phyloP scores from a whole-genome alignment of 1,140 invertebrate species.

The Hypothenemus hampei region DNA sequence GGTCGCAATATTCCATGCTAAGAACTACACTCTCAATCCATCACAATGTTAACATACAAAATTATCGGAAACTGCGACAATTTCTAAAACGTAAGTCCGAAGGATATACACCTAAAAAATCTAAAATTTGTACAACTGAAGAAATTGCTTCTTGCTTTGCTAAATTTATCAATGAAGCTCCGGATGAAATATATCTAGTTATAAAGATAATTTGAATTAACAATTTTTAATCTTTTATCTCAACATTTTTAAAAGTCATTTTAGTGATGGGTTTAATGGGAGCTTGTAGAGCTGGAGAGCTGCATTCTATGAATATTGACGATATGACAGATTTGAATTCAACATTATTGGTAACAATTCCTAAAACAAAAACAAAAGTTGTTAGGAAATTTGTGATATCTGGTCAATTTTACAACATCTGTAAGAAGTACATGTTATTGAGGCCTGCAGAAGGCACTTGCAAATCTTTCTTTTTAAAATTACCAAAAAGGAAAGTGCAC shows the following conservation, averaged over 20 bases:
- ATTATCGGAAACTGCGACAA: slow-evolving; percentile 11
- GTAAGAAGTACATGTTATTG: neutral
- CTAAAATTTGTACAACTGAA: slow-evolving; percentile 23
- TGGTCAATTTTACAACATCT: too few species aligned
- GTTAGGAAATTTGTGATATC: slow-evolving; percentile 9
- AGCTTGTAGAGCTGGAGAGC: slow-evolving; percentile 12
- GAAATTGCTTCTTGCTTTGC: slow-evolving; percentile 20
- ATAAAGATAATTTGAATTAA: slow-evolving; percentile 24
- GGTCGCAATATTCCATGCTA: slow-evolving; percentile 36
- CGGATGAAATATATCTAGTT: slow-evolving; percentile 29
- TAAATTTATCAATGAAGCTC: slow-evolving; percentile 26
- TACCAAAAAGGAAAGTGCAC: slow-evolving; percentile 16
- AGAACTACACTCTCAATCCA: slow-evolving; percentile 23
- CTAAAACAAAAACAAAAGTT: slow-evolving; percentile 16
- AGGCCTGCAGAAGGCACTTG: neutral
- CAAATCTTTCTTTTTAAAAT: slow-evolving; percentile 22
- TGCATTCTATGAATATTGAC: slow-evolving; percentile 10
- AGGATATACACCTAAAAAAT: slow-evolving; percentile 29
- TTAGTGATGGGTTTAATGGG: slow-evolving; percentile 27
- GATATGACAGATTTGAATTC: slow-evolving; percentile 16
- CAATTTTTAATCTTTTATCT: neutral
- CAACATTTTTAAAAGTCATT: slow-evolving; percentile 15
- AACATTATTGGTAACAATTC: slow-evolving; percentile 18
- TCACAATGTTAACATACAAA: slow-evolving; percentile 29
- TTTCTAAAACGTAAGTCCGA: slow-evolving; percentile 20